A percentile compares a stretch with the other conserved stretches of the same genome.
These are phyloP conservation scores for Arctia plantaginis DNA, from an alignment of 2,888 invertebrate species.

Conservation along the genomic window DNA sequence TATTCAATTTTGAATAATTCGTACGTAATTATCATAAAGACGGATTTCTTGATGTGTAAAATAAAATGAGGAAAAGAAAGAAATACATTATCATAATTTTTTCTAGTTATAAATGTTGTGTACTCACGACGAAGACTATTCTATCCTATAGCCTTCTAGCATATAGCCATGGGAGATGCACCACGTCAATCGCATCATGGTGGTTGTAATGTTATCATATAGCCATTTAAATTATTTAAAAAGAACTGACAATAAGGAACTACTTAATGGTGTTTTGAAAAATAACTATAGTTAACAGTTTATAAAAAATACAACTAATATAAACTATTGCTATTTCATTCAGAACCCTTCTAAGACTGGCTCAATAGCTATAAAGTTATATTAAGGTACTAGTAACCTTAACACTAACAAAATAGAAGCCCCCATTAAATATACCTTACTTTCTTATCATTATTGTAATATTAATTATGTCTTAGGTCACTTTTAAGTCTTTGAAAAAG, in stretches of 20 bases:
- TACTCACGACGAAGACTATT: not conserved
- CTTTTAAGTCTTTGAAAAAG: constrained; percentile 55
- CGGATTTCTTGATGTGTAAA: not conserved
- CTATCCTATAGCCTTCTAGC: not conserved
- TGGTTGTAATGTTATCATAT: too few species aligned
- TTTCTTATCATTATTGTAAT: not conserved
- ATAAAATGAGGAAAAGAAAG: not conserved
- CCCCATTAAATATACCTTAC: not conserved
- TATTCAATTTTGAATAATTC: constrained; percentile 36
- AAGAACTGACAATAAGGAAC: not conserved
- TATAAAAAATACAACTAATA: not conserved
- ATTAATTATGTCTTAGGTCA: constrained; percentile 4
- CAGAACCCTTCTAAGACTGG: not conserved
- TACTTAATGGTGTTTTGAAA: not conserved
- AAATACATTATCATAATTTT: not conserved
- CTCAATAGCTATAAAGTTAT: not conserved
- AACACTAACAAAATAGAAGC: not conserved
- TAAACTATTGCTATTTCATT: not conserved
- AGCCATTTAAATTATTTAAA: too few species aligned
- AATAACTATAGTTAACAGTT: not conserved
- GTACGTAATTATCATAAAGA: not conserved
- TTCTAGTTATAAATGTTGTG: not conserved
- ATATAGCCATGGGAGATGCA: too few species aligned
- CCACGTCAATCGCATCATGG: too few species aligned
- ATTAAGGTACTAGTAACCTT: not conserved